Evolutionary conservation across 2,888 invertebrate species (phyloP).

Genomic region (Campoplex capitator): DNA sequence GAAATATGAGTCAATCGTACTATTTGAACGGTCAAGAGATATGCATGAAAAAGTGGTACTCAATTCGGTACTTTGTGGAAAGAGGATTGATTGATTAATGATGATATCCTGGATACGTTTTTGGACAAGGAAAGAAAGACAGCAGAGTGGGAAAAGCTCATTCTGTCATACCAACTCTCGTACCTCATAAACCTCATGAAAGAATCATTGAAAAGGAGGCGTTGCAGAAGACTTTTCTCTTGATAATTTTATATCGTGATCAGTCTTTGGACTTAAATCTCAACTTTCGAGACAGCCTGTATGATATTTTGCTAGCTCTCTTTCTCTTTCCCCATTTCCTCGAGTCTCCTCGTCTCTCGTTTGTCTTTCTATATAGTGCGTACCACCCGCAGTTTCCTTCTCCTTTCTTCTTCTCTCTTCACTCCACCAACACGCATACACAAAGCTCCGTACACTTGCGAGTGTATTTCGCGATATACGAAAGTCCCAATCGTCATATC

Average conservation of each 20-base stretch:
- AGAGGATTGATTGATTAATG: too few relatives aligned
- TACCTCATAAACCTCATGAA: too few relatives aligned
- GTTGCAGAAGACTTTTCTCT: background rate
- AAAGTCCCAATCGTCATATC: conserved; percentile 77
- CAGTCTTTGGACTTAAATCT: background rate
- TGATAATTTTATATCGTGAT: background rate
- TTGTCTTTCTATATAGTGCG: conserved; percentile 52
- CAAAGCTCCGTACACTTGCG: conserved; percentile 41
- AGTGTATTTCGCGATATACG: conserved; percentile 59
- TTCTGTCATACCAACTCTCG: background rate
- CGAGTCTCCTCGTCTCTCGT: conserved; percentile 68
- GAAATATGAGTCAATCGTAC: background rate
- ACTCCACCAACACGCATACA: background rate
- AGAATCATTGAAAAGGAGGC: background rate
- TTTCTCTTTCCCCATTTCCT: conserved; percentile 67
- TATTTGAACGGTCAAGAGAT: background rate
- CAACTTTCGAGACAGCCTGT: conserved; percentile 41
- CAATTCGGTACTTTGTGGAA: background rate
- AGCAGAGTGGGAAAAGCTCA: background rate
- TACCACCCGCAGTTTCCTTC: conserved; percentile 63
- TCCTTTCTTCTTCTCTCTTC: conserved; percentile 45
- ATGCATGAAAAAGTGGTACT: background rate
- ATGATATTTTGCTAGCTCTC: conserved; percentile 61
- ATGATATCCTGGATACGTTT: too few relatives aligned
- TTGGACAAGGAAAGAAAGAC: background rate